phyloP scores from a whole-genome alignment of 2,888 invertebrate genomes.

The Pachymerium ferrugineum region DNA sequence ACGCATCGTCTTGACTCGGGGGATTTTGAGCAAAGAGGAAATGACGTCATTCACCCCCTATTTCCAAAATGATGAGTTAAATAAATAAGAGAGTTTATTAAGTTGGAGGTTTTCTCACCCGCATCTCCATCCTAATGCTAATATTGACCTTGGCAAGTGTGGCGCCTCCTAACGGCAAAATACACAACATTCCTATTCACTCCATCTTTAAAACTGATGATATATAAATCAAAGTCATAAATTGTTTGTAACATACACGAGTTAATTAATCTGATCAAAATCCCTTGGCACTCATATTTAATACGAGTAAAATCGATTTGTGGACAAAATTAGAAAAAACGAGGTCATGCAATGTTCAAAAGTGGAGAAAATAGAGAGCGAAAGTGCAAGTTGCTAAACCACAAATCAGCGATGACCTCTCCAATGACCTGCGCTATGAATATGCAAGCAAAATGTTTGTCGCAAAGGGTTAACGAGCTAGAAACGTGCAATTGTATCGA shows the following conservation, averaged over 20 bases:
- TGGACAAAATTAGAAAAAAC: not conserved
- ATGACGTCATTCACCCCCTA: not conserved
- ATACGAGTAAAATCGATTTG: no score
- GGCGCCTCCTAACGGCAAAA: not conserved
- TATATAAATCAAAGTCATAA: not conserved
- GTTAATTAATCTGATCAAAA: not conserved
- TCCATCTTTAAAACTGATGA: no score
- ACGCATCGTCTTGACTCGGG: no score
- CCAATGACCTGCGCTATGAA: not conserved
- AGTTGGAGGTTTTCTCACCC: not conserved
- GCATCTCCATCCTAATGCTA: not conserved
- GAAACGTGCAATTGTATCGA: slow-evolving; percentile 15
- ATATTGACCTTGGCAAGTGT: slow-evolving; percentile 20
- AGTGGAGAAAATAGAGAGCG: not conserved
- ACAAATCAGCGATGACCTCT: not conserved
- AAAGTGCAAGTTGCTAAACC: not conserved
- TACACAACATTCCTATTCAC: not conserved
- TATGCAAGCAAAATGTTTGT: not conserved
- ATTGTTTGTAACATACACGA: not conserved
- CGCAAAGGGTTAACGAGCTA: not conserved
- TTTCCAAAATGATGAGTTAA: not conserved
- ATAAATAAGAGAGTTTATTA: no score
- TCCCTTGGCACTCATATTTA: not conserved
- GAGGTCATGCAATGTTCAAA: not conserved
- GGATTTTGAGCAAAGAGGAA: not conserved